phyloP scores from a whole-genome alignment of 2,113 vertebrate species.

The Rhabdomys dilectus region DNA sequence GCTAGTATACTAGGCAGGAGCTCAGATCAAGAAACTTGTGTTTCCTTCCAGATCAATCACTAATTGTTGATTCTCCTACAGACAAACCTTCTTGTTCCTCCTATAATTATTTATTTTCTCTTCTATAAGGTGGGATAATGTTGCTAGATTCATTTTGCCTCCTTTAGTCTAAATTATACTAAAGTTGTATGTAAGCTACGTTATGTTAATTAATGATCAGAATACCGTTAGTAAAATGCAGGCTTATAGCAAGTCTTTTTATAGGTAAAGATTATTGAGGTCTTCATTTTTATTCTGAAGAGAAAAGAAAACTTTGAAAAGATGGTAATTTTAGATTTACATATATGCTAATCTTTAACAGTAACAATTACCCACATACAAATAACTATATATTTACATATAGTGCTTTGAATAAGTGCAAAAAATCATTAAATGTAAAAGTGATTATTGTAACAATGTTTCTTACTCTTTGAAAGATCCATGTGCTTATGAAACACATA shows the following conservation, averaged over 20 bases:
- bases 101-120: conserved; percentile 31
- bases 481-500: neutral
- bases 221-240: conserved; percentile 64
- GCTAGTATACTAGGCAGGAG: neutral
- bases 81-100: neutral
- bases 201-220: conserved; percentile 64
- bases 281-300: conserved; percentile 74
- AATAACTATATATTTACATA: conserved; percentile 59
- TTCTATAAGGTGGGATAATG: conserved; percentile 33
- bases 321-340: conserved; percentile 69
- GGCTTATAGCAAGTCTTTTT: conserved; percentile 68
- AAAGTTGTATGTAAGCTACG: conserved; percentile 61
- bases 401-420: conserved; percentile 42
- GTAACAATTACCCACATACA: conserved; percentile 63
- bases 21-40: neutral
- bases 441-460: conserved; percentile 1
- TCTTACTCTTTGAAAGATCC: neutral
- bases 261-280: conserved; percentile 73
- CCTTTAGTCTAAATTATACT: conserved; percentile 25
- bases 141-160: conserved; percentile 13
- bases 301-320: conserved; percentile 68
- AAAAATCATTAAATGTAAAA: conserved; percentile 51
- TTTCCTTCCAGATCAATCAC: neutral
- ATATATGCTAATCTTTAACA: conserved; percentile 69
- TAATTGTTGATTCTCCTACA: neutral